These are phyloP conservation scores for Leucoraja erinaceus DNA, from an alignment of 2,113 vertebrate species.

Conservation along the genomic window DNA sequence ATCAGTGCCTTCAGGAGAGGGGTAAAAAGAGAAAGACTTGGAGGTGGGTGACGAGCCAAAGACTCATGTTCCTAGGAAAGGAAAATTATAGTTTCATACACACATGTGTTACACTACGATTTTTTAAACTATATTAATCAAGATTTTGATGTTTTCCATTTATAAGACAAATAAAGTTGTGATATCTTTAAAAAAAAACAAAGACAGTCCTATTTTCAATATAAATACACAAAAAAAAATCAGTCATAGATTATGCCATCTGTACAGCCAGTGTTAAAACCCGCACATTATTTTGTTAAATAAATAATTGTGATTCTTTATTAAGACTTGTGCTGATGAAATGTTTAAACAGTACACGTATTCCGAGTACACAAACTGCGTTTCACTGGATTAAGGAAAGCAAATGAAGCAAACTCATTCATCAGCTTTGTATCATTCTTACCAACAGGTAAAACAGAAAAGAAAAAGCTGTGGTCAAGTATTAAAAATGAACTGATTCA, in stretches of 20 bases:
- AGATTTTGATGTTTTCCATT: not conserved
- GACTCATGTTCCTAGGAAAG: not conserved
- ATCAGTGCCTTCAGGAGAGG: not conserved
- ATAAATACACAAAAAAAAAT: not conserved
- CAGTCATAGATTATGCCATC: not conserved
- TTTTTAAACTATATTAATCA: not conserved
- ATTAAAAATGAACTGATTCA: conserved; percentile 35
- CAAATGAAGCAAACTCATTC: conserved; percentile 30
- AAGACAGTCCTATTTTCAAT: not conserved
- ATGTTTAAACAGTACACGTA: not conserved
- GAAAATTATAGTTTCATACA: not conserved
- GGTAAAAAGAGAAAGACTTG: not conserved
- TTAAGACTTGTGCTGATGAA: not conserved
- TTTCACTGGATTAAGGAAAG: conserved; percentile 15
- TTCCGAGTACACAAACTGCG: not conserved
- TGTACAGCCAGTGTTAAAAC: not conserved
- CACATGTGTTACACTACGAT: not conserved
- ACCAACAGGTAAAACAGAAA: not conserved
- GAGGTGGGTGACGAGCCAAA: not conserved
- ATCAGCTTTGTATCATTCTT: conserved; percentile 11
- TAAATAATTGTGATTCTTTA: not conserved
- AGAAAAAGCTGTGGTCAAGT: not conserved
- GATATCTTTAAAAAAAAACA: not conserved
- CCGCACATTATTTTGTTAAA: not conserved
- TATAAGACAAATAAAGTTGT: not conserved